Conservation (phyloP, 2,888 invertebrate genomes). For the Leptopilina drosophilae region DNA sequence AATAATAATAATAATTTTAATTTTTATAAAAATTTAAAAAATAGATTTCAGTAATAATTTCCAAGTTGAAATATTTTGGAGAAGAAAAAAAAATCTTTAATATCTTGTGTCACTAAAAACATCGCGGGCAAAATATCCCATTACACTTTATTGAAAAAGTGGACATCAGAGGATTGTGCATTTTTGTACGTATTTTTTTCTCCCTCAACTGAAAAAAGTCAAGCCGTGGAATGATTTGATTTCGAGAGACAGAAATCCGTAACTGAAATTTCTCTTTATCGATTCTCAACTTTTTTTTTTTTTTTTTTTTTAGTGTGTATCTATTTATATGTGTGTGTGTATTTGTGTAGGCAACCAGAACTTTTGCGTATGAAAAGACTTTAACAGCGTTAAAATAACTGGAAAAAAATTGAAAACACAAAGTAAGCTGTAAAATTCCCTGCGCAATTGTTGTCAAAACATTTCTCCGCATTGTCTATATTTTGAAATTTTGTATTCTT, state of each 20-base stretch:
- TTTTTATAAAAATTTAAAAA: no score
- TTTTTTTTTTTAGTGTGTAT: no score
- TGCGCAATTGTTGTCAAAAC: no score
- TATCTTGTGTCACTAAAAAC: conserved; percentile 1
- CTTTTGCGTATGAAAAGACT: background rate
- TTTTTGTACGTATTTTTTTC: conserved; percentile 23
- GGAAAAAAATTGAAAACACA: background rate
- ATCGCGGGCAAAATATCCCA: conserved; percentile 22
- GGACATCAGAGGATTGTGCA: conserved; percentile 2
- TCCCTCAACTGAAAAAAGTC: background rate
- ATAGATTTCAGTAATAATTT: no score
- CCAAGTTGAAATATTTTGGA: background rate
- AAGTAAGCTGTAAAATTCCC: no score
- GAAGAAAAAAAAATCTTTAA: background rate
- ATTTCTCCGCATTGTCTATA: no score
- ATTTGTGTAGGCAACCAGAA: background rate
- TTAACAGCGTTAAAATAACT: background rate
- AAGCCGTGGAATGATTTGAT: conserved; percentile 20
- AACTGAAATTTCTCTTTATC: background rate
- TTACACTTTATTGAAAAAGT: conserved; percentile 20
- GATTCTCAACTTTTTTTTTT: no score
- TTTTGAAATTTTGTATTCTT: no score
- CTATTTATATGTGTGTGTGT: background rate
- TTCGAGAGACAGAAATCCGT: conserved; percentile 10
- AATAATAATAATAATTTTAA: no score